Percentiles rank a stretch among this genome's conserved stretches.
These are phyloP conservation scores for Colaptes auratus DNA, from an alignment of 2,113 vertebrate genomes.

Conservation along the genomic window DNA sequence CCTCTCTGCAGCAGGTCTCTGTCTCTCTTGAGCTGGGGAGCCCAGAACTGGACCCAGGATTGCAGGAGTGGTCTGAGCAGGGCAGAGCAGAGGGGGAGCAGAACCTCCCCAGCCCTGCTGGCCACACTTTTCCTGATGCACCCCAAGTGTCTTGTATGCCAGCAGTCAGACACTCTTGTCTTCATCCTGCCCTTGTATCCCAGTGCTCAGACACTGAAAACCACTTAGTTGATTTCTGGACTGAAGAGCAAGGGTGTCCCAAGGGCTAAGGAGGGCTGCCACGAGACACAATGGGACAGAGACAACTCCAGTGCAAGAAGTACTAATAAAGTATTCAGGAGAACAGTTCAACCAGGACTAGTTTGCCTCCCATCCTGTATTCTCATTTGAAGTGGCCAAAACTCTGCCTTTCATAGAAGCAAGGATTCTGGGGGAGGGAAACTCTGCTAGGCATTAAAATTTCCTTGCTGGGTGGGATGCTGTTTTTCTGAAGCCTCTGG, in stretches of 20 bases:
- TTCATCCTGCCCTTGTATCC: not conserved
- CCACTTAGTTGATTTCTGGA: constrained; percentile 52
- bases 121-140: too few species aligned
- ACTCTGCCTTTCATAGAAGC: constrained; percentile 2
- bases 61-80: too few species aligned
- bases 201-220: constrained; percentile 48
- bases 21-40: too few species aligned
- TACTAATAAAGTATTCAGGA: constrained; percentile 25
- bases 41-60: too few species aligned
- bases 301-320: not conserved
- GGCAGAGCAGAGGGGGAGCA: too few species aligned
- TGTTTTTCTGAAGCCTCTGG: not conserved
- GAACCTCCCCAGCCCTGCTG: too few species aligned
- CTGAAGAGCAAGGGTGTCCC: constrained; percentile 48
- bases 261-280: constrained; percentile 46
- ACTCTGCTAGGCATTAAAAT: not conserved
- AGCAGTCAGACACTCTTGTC: too few species aligned
- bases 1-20: too few species aligned
- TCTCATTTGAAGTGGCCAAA: constrained; percentile 10
- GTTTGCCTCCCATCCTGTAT: not conserved
- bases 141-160: too few species aligned
- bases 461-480: not conserved
- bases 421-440: not conserved
- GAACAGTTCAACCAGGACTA: not conserved
- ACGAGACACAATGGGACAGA: not conserved